Evolutionary conservation across 2,888 invertebrate genomes (phyloP).

Genomic region (Flexamia atlantica): DNA sequence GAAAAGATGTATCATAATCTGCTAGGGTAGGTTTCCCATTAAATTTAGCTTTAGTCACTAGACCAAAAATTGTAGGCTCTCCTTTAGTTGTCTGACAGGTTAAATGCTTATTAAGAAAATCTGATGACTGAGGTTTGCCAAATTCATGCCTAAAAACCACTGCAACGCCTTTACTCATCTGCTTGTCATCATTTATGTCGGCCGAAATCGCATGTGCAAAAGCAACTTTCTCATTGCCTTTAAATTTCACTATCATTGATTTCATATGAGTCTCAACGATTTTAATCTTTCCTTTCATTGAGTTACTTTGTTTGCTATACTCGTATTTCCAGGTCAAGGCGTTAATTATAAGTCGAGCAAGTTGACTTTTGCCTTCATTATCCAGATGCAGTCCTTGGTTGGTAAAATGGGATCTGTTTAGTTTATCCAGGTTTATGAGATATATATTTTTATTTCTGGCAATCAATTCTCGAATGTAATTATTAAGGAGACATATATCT

Average conservation of each 20-base stretch:
- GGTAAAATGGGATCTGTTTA: too few species aligned
- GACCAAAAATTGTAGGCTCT: slow-evolving; percentile 3
- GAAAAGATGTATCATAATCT: background rate
- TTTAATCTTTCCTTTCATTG: too few species aligned
- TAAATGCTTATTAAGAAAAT: background rate
- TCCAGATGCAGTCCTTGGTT: too few species aligned
- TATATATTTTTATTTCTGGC: too few species aligned
- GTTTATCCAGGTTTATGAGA: too few species aligned
- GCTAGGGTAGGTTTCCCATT: background rate
- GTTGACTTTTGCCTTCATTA: too few species aligned
- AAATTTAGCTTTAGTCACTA: slow-evolving; percentile 15
- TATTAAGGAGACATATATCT: too few species aligned
- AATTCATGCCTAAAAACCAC: slow-evolving; percentile 6
- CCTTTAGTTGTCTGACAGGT: background rate
- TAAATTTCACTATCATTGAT: background rate
- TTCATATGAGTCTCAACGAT: too few species aligned
- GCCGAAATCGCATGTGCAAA: background rate
- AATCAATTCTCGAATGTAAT: too few species aligned
- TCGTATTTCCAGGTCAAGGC: too few species aligned
- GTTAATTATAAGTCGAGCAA: too few species aligned
- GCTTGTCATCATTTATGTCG: slow-evolving; percentile 7
- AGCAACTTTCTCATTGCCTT: background rate
- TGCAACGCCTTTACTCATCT: slow-evolving; percentile 18
- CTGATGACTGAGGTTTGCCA: background rate
- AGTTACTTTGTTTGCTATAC: too few species aligned